Evolutionary conservation across 2,797 vertebrate genomes (phyloP).

Genomic region (Chelon labrosus): DNA sequence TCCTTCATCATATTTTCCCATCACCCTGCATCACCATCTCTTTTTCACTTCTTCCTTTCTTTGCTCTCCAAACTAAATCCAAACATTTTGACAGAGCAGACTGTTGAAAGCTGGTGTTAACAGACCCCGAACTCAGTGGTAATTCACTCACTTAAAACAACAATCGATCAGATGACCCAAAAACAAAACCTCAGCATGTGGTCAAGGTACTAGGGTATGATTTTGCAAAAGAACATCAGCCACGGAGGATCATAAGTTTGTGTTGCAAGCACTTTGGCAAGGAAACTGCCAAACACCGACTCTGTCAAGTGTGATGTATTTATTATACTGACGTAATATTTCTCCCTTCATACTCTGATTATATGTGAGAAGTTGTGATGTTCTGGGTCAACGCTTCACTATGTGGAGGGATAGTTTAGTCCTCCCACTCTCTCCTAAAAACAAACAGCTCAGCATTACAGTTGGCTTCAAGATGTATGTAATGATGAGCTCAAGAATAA

Average conservation of each 20-base stretch:
- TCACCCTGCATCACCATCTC: not conserved
- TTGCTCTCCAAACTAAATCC: not conserved
- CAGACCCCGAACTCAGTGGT: not conserved
- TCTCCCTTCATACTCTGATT: slow-evolving; percentile 3
- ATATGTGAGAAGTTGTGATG: not conserved
- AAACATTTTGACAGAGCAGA: slow-evolving; percentile 17
- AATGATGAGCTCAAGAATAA: not conserved
- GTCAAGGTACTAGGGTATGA: not conserved
- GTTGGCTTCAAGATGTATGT: not conserved
- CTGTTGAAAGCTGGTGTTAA: not conserved
- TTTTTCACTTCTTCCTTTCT: not conserved
- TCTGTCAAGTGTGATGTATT: not conserved
- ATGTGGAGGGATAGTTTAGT: not conserved
- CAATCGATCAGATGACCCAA: slow-evolving; percentile 13
- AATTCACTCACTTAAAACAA: slow-evolving; percentile 42
- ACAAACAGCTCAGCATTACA: not conserved
- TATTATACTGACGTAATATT: not conserved
- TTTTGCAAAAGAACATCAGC: not conserved
- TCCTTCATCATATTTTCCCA: not conserved
- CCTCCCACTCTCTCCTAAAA: not conserved
- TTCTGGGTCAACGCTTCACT: not conserved
- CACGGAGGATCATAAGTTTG: not conserved
- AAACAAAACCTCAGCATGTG: slow-evolving; percentile 24
- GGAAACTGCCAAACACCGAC: not conserved
- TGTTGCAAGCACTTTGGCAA: not conserved